Conservation (phyloP, 1,140 invertebrate genomes). For the Micrasema longulum region DNA sequence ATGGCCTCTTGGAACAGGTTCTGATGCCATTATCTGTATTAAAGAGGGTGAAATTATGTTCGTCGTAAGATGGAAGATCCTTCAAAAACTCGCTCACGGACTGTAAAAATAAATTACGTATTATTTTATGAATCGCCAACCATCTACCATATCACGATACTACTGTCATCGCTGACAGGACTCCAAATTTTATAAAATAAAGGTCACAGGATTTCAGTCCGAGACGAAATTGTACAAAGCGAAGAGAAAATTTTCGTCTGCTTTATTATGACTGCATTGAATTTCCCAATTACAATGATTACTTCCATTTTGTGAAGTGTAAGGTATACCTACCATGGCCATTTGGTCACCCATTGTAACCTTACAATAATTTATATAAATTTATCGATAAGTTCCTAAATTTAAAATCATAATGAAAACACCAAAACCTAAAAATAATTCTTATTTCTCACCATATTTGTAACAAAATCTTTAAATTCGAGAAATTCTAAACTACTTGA, state of each 20-base stretch:
- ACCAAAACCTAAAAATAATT: too few species aligned
- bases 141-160: too few species aligned
- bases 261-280: background rate
- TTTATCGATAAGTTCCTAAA: too few species aligned
- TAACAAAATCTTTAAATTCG: slow-evolving; percentile 12
- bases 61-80: slow-evolving; percentile 89
- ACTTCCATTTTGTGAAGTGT: slow-evolving; percentile 25
- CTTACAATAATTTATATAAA: slow-evolving; percentile 1
- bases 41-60: slow-evolving; percentile 90
- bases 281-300: slow-evolving; percentile 13
- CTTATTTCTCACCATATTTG: slow-evolving; percentile 23
- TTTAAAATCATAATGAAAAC: too few species aligned
- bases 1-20: slow-evolving; percentile 86
- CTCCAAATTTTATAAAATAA: too few species aligned
- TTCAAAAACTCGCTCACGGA: slow-evolving; percentile 90
- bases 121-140: too few species aligned
- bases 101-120: slow-evolving; percentile 61
- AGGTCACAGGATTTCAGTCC: background rate
- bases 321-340: background rate
- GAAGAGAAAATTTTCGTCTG: background rate
- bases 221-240: background rate
- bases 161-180: too few species aligned
- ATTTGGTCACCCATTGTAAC: slow-evolving; percentile 10
- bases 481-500: slow-evolving; percentile 33
- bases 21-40: slow-evolving; percentile 87